Conservation (phyloP, 2,113 vertebrate species). For the Alethe castanea region DNA sequence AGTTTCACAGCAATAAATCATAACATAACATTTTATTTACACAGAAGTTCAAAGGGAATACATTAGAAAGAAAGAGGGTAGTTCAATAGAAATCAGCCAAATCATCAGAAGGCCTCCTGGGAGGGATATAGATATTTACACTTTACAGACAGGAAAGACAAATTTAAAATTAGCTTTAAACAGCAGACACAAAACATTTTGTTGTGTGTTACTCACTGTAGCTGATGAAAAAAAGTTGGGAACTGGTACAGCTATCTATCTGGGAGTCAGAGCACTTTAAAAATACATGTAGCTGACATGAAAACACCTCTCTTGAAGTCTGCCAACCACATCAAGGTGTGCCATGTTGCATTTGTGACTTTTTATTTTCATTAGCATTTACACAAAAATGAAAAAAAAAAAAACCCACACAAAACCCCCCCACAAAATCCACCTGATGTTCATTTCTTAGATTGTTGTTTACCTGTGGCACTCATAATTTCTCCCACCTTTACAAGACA, state of each 20-base stretch:
- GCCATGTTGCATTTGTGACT: not conserved
- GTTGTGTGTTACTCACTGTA: slow-evolving; percentile 59
- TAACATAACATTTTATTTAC: slow-evolving; percentile 59
- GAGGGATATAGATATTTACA: slow-evolving; percentile 58
- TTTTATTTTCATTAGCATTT: slow-evolving; percentile 25
- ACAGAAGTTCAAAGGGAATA: slow-evolving; percentile 62
- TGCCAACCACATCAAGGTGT: slow-evolving; percentile 49
- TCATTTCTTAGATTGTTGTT: slow-evolving; percentile 8
- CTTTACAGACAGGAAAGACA: slow-evolving; percentile 62
- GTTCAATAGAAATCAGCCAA: slow-evolving; percentile 63
- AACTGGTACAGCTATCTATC: slow-evolving; percentile 64
- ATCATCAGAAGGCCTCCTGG: slow-evolving; percentile 66
- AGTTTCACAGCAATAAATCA: slow-evolving; percentile 77
- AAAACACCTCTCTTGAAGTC: slow-evolving; percentile 39
- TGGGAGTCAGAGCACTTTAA: slow-evolving; percentile 66
- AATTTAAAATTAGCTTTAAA: slow-evolving; percentile 75
- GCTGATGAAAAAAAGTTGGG: slow-evolving; percentile 52
- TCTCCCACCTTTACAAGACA: slow-evolving; percentile 60
- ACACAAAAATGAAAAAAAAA: not conserved
- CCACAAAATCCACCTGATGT: not conserved
- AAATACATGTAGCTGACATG: slow-evolving; percentile 49
- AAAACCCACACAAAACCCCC: too few relatives aligned
- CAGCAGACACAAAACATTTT: slow-evolving; percentile 67
- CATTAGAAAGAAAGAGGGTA: slow-evolving; percentile 54
- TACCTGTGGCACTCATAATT: slow-evolving; percentile 31